These are phyloP conservation scores for Pseudanteris insignis DNA, from an alignment of 2,888 invertebrate species.

Conservation along the genomic window DNA sequence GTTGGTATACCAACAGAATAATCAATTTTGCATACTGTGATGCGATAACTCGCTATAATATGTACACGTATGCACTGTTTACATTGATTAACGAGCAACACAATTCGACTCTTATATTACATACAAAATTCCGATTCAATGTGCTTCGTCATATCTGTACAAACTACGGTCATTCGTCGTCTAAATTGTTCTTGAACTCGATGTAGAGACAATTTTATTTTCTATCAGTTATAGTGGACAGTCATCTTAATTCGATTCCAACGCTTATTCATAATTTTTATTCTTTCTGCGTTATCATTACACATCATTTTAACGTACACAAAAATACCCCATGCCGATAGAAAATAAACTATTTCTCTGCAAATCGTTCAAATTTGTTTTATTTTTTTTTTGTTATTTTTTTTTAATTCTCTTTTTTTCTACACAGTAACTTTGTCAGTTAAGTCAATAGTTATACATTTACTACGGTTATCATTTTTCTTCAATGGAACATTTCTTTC, in stretches of 20 bases:
- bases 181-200: conserved; percentile 17
- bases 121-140: conserved; percentile 43
- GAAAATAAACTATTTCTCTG: conserved; percentile 25
- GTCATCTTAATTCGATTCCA: too few species aligned
- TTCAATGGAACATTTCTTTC: conserved; percentile 31
- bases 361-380: conserved; percentile 14
- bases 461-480: conserved; percentile 34
- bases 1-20: conserved; percentile 15
- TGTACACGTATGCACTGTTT: conserved; percentile 32
- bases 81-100: conserved; percentile 25
- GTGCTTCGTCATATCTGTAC: conserved; percentile 44
- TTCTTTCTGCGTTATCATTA: too few species aligned
- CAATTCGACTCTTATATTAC: conserved; percentile 30
- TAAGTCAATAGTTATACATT: conserved; percentile 31
- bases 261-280: too few species aligned
- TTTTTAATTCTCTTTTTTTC: neutral
- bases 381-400: conserved; percentile 1
- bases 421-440: conserved; percentile 28
- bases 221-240: too few species aligned
- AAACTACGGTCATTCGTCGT: conserved; percentile 22
- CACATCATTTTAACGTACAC: too few species aligned
- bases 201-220: conserved; percentile 28
- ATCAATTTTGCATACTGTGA: conserved; percentile 13
- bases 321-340: conserved; percentile 19
- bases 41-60: conserved; percentile 22